Evolutionary conservation across 2,797 vertebrate species (phyloP).

Genomic region (Acipenser oxyrinchus): DNA sequence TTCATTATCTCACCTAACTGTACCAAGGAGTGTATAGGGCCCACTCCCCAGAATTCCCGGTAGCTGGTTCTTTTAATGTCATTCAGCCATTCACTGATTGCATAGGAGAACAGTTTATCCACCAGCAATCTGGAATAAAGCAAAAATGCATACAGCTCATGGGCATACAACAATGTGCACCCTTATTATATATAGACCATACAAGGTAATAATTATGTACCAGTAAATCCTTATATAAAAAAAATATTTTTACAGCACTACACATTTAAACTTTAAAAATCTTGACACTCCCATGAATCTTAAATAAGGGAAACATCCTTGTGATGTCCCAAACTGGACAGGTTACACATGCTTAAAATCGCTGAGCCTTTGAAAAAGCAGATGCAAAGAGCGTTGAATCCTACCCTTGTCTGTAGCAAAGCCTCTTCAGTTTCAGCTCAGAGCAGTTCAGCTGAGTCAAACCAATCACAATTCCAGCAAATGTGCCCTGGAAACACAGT

Average conservation of each 20-base stretch:
- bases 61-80: constrained; percentile 97
- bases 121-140: constrained; percentile 75
- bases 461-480: constrained; percentile 92
- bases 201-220: neutral
- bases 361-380: neutral
- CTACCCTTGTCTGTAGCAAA: constrained; percentile 94
- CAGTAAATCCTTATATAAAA: neutral
- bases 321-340: neutral
- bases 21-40: constrained; percentile 92
- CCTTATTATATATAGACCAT: constrained; percentile 3
- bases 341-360: neutral
- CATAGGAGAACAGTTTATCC: constrained; percentile 91
- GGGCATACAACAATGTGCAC: neutral
- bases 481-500: constrained; percentile 70
- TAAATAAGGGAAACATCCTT: neutral
- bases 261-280: neutral
- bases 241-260: neutral
- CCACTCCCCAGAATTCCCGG: constrained; percentile 94
- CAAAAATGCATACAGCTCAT: neutral
- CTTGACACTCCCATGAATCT: neutral
- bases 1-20: constrained; percentile 74
- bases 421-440: constrained; percentile 83
- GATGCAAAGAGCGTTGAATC: constrained; percentile 17
- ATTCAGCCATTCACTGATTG: constrained; percentile 88
- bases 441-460: constrained; percentile 94